Conservation (phyloP, 2,888 invertebrate genomes). For the Cyclophora punctaria region DNA sequence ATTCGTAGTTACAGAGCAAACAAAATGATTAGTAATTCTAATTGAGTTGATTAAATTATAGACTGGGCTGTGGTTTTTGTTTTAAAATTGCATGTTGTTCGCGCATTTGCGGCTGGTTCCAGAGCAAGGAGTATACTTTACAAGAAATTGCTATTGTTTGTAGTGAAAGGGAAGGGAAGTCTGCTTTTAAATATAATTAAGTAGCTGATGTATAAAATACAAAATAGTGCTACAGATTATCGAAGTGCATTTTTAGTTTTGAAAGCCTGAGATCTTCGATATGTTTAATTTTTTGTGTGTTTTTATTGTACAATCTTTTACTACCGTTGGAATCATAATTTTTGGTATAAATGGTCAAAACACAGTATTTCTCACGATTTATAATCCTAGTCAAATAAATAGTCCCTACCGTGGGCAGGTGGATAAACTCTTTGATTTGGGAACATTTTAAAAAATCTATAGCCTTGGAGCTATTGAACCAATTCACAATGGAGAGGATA, state of each 20-base stretch:
- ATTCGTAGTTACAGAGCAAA: constrained; percentile 41
- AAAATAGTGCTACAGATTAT: no score
- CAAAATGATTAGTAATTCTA: constrained; percentile 50
- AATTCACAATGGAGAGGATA: constrained; percentile 67
- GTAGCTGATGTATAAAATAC: no score
- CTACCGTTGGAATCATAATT: no score
- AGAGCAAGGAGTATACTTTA: constrained; percentile 7
- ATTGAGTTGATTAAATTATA: constrained; percentile 38
- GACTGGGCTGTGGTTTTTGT: constrained; percentile 29
- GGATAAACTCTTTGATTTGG: constrained; percentile 56
- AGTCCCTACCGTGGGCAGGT: constrained; percentile 50
- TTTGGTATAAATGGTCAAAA: not conserved
- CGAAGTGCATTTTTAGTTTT: no score
- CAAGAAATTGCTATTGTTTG: not conserved
- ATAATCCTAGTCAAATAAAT: constrained; percentile 20
- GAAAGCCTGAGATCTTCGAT: no score
- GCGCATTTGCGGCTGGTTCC: no score
- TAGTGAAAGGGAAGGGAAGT: no score
- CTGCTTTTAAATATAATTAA: no score
- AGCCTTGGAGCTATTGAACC: constrained; percentile 51
- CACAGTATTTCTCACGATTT: constrained; percentile 14
- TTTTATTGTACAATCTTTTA: no score
- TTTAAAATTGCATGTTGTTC: constrained; percentile 30
- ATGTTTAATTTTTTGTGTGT: no score
- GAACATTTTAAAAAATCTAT: constrained; percentile 45